Conservation (phyloP, 2,888 invertebrate species). For the Aphidoletes aphidimyza region DNA sequence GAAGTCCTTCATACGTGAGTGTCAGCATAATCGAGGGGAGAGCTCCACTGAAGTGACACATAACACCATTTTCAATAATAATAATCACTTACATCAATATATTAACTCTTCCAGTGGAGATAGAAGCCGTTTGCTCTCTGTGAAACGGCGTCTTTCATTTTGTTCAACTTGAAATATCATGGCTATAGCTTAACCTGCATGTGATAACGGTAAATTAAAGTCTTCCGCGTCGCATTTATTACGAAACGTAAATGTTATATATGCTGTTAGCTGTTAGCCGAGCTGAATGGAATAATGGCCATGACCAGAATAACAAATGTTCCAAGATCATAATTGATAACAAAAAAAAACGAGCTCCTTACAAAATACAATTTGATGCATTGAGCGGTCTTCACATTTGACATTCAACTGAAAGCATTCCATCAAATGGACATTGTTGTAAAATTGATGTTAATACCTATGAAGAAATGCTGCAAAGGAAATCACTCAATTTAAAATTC, state of each 20-base stretch:
- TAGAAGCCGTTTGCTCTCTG: too few species aligned
- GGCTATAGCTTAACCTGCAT: not conserved
- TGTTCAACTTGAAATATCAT: not conserved
- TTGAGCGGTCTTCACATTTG: too few species aligned
- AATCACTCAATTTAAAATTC: not conserved
- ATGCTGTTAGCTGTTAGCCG: too few species aligned
- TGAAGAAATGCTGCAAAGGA: too few species aligned
- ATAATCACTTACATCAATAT: conserved; percentile 17
- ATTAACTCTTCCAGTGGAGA: not conserved
- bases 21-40: not conserved
- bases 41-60: not conserved
- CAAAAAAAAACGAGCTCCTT: too few species aligned
- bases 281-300: too few species aligned
- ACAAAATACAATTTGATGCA: not conserved
- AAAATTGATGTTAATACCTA: too few species aligned
- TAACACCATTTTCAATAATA: not conserved
- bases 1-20: not conserved
- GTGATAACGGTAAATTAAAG: conserved; percentile 1
- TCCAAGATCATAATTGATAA: too few species aligned
- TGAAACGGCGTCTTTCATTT: not conserved
- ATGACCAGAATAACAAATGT: too few species aligned
- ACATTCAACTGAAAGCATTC: too few species aligned
- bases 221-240: conserved; percentile 30
- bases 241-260: not conserved
- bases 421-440: not conserved